Base-by-base conservation (phyloP, 1,140 invertebrate genomes). In the Pogonus chalceus region DNA sequence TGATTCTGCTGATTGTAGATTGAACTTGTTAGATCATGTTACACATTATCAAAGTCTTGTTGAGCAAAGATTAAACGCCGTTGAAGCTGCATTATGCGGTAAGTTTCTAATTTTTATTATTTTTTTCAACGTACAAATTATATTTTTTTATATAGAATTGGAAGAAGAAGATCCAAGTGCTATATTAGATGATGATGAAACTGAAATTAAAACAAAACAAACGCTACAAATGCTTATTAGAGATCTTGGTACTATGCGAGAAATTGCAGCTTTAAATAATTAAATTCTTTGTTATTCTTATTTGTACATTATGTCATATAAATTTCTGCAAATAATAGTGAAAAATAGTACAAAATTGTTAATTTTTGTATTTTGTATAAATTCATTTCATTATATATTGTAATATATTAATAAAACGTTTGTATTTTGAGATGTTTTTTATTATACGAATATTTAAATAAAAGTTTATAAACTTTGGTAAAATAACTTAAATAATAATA, bases 31-130 rank as follows among this genome's bases (percentile, higher is more conserved):
- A 47, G 80, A 86, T 22, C 88, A 92, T 63, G 80, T 93, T 26
- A 79, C 84, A 58, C 76, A 85, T 61, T 81, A 82, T 62, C 85
- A 90, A 65, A 75, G 78, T 53, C 76, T 85, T 54, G 76, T 91
- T 21, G 80, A 87, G 58, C 74, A 80, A 1, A 69, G 82, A 37
- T 75, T 92, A n/a, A 80, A 82, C 58, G 78, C 79, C 37, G 82
- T 92, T 21, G 87, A 90, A 69, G 76, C 80, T n/a, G 81, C 89
- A 71, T 76, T 92, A 58, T 77, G 79, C 59, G 80, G 85, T 87
- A 62, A 58, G 64, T 62, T 20, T 31, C 39, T 18, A 23, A 55
- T 4, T 10, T 12, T 16, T 10, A 16, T 10, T 43, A 18, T 43
- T 43, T 7, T 43, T 10, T 43, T 43, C 14, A 31, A 31, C 4